Evolutionary conservation across 2,113 vertebrate species (phyloP), one percentile per base, ranked within the genome.

Genomic region (Odobenus rosmarus): DNA sequence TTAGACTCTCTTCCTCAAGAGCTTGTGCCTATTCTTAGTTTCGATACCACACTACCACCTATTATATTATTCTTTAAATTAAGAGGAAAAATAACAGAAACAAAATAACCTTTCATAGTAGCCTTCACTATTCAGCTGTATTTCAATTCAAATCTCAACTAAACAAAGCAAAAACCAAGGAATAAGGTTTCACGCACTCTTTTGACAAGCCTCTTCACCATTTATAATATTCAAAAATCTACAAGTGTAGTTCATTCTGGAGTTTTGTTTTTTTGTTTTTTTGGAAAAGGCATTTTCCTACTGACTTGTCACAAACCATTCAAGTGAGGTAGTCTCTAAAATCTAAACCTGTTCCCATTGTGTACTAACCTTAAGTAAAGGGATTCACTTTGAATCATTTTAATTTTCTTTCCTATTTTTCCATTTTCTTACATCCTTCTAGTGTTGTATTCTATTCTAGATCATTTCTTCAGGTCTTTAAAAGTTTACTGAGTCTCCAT

Each of bases 51-150:
- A 55, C n/a, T 7, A 92, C n/a, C 23, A 72, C 2, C 46, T 26
- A 95, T 21, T 7, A 39, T 7, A 90, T 59, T 55, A 71, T 15
- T 96, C 72, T 95, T 39, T 49, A 88, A 87, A 90, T 33, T 82
- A 61, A 88, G 8, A 83, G 11, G 14, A 88, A 90, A 90, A 85
- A 77, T 53, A 91, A 93, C 12, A 67, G 36, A 80, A 90, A 94
- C 42, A 91, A 86, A 94, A 53, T 36, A 92, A 82, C 53, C 59
- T 90, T 89, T 95, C 84, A 12, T 23, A 72, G 15, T 80, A 92
- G 31, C n/a, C 9, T 82, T 96, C 64, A 95, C 26, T 62, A 55
- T 42, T 74, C 21, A 80, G 14, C n/a, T 89, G 7, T 51, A 94
- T 51, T 55, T 83, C 11, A 85, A 81, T 24, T 90, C 77, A 86